Evolutionary conservation across 2,888 invertebrate genomes (phyloP).

Genomic region (Acutogordius australiensis): DNA sequence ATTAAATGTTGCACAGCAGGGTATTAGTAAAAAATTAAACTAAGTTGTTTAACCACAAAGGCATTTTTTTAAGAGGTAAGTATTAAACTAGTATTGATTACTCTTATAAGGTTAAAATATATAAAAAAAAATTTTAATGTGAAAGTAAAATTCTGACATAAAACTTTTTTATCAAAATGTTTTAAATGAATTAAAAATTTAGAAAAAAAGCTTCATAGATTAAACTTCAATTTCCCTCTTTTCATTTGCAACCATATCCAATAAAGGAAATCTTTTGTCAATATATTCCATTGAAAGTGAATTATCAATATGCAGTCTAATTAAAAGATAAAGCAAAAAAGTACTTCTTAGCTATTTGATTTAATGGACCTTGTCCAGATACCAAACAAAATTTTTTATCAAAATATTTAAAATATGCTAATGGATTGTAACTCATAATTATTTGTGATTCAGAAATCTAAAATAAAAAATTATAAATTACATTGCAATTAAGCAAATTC

Average conservation of each 20-base stretch:
- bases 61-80: no score
- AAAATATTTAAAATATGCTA: slow-evolving; percentile 32
- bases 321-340: slow-evolving; percentile 4
- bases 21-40: no score
- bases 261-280: neutral
- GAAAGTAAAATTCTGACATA: no score
- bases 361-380: slow-evolving; percentile 31
- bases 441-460: slow-evolving; percentile 33
- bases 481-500: slow-evolving; percentile 9
- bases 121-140: no score
- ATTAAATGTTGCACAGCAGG: no score
- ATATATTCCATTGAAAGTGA: neutral
- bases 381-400: slow-evolving; percentile 34
- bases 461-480: slow-evolving; percentile 13
- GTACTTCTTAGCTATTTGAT: slow-evolving; percentile 28
- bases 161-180: no score
- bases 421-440: slow-evolving; percentile 36
- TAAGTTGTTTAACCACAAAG: no score
- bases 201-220: no score
- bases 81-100: no score
- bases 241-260: slow-evolving; percentile 15
- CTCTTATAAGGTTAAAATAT: no score
- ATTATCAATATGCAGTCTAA: slow-evolving; percentile 14
- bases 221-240: neutral
- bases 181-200: no score